A percentile compares a stretch with the other conserved stretches of the same genome.
Evolutionary conservation across 2,113 vertebrate species (phyloP).

Genomic region (Labeo rohita): DNA sequence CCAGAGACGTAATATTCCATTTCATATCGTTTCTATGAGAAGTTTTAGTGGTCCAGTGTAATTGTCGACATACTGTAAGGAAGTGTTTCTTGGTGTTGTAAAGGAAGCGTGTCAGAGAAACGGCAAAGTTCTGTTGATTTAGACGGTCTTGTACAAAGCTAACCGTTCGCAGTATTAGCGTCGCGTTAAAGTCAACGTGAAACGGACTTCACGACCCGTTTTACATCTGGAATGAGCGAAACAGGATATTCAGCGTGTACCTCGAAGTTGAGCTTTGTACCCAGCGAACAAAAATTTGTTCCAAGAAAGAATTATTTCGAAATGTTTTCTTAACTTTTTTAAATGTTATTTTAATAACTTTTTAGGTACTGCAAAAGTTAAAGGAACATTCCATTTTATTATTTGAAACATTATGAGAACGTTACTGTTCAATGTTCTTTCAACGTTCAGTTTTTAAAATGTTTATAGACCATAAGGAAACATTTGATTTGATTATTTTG

Average conservation of each 20-base stretch:
- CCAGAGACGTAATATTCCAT: conserved; percentile 2
- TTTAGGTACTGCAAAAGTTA: no score
- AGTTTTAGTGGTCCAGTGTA: conserved; percentile 33
- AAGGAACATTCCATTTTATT: no score
- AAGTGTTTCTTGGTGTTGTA: conserved; percentile 32
- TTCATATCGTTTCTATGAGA: conserved; percentile 22
- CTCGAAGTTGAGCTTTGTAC: no score
- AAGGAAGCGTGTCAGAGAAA: neutral
- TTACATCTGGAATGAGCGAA: neutral
- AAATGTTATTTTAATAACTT: no score
- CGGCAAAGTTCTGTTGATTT: neutral
- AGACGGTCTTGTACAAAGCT: conserved; percentile 29
- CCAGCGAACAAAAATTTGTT: no score
- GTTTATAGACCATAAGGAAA: no score
- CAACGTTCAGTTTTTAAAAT: no score
- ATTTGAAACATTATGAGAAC: no score
- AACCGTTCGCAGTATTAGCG: conserved; percentile 35
- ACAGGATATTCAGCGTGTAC: neutral
- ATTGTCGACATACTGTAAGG: conserved; percentile 37
- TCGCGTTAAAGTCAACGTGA: conserved; percentile 8
- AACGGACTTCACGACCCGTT: neutral
- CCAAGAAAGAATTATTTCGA: no score
- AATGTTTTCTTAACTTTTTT: no score
- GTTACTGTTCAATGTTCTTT: no score
- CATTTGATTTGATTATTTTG: no score